Conservation (phyloP, 2,888 invertebrate genomes). For the Yponomeuta plumbellus region DNA sequence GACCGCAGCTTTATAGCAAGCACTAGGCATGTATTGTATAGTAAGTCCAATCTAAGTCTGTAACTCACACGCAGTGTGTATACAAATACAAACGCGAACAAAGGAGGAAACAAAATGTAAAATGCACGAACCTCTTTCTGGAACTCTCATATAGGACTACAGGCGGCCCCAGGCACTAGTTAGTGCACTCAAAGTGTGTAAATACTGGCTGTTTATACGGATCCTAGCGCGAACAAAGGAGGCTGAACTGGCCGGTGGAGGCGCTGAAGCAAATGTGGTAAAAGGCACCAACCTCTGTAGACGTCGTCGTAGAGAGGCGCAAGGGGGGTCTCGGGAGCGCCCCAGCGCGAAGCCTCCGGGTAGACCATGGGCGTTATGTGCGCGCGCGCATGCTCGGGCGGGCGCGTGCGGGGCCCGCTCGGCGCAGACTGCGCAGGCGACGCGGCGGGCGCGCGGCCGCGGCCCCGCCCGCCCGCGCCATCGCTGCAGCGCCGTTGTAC, state of each 20-base stretch:
- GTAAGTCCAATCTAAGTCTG: not conserved
- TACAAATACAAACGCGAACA: not conserved
- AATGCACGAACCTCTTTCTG: not conserved
- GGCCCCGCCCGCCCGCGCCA: slow-evolving; percentile 10
- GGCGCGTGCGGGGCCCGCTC: slow-evolving; percentile 58
- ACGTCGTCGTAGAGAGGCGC: slow-evolving; percentile 81
- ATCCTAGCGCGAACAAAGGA: not conserved
- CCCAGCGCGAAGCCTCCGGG: slow-evolving; percentile 78
- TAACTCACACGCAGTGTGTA: not conserved
- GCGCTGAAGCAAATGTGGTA: slow-evolving; percentile 26
- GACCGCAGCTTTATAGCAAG: not conserved
- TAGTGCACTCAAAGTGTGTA: not conserved
- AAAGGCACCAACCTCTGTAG: slow-evolving; percentile 68
- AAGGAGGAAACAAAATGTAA: not conserved
- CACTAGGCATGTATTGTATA: not conserved
- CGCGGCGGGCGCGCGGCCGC: not conserved
- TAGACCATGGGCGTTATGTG: slow-evolving; percentile 71
- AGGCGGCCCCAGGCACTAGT: not conserved
- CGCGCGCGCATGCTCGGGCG: slow-evolving; percentile 62
- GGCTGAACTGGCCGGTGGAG: not conserved
- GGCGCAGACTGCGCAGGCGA: slow-evolving; percentile 11
- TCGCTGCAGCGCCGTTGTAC: not conserved
- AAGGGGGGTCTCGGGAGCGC: slow-evolving; percentile 79
- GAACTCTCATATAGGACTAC: not conserved
- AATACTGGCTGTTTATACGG: not conserved